Evolutionary conservation across 2,888 invertebrate genomes (phyloP).

Genomic region (Platypus cylindrus): DNA sequence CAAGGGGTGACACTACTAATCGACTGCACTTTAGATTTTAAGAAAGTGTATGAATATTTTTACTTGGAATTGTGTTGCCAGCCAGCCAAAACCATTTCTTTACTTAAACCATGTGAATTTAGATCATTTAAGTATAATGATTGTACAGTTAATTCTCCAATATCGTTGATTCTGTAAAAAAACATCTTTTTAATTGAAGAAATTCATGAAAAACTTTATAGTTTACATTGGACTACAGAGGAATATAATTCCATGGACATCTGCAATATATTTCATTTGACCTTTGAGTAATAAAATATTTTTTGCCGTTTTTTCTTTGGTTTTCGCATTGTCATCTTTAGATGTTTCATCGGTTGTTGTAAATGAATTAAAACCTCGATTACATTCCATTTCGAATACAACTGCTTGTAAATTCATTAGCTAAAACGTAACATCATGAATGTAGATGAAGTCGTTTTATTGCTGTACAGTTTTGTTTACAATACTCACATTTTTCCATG

Average conservation of each 20-base stretch:
- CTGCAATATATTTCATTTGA: constrained; percentile 69
- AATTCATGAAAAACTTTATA: constrained; percentile 1
- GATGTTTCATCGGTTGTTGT: constrained; percentile 19
- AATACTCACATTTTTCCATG: constrained; percentile 71
- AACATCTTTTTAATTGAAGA: not conserved
- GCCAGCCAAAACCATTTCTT: constrained; percentile 67
- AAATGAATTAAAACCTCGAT: constrained; percentile 43
- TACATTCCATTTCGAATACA: constrained; percentile 67
- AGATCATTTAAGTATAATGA: constrained; percentile 68
- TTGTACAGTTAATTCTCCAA: constrained; percentile 66
- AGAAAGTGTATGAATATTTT: constrained; percentile 1
- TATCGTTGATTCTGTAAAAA: constrained; percentile 56
- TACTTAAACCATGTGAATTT: constrained; percentile 70
- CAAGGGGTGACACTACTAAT: no score
- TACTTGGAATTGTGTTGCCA: constrained; percentile 70
- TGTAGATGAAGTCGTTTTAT: not conserved
- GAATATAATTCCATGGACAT: constrained; percentile 70
- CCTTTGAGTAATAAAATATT: constrained; percentile 70
- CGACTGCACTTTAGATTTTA: no score
- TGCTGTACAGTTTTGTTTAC: no score
- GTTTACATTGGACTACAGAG: constrained; percentile 72
- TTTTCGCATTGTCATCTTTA: constrained; percentile 9
- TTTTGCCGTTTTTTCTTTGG: constrained; percentile 41
- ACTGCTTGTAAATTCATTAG: constrained; percentile 64
- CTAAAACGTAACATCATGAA: constrained; percentile 34